Conservation (phyloP, 2,113 vertebrate genomes). For the Australoheros scitulus region DNA sequence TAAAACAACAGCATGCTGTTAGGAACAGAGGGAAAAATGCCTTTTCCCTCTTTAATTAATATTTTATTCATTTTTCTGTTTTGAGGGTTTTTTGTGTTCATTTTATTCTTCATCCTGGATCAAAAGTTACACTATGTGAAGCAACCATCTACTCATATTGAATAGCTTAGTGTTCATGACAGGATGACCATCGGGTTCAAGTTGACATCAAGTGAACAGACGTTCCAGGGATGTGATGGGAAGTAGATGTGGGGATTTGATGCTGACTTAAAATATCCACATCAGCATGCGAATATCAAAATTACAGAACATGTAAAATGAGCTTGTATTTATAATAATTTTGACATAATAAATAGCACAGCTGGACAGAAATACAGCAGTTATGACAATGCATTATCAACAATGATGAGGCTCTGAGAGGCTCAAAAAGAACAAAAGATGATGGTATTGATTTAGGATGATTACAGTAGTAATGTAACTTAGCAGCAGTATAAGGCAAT, state of each 20-base stretch:
- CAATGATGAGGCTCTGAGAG: too few species aligned
- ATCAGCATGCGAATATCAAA: not conserved
- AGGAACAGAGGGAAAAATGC: conserved; percentile 28
- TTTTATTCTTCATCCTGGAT: not conserved
- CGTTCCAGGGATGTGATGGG: not conserved
- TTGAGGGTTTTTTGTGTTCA: not conserved
- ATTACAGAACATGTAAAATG: not conserved
- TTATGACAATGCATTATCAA: not conserved
- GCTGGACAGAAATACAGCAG: not conserved
- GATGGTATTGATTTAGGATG: too few species aligned
- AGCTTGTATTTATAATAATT: not conserved
- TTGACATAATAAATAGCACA: not conserved
- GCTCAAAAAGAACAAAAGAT: too few species aligned
- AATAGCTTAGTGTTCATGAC: not conserved
- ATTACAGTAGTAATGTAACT: not conserved
- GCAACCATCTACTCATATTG: not conserved
- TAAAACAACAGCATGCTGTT: conserved; percentile 35
- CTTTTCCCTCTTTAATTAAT: conserved; percentile 35
- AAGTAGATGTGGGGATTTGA: not conserved
- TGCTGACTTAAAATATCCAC: not conserved
- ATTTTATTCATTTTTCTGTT: conserved; percentile 27
- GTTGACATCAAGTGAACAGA: too few species aligned
- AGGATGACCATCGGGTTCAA: not conserved
- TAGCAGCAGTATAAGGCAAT: not conserved
- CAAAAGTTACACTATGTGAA: not conserved